Conservation (phyloP, 2,888 invertebrate genomes). For the Mayetiola destructor region DNA sequence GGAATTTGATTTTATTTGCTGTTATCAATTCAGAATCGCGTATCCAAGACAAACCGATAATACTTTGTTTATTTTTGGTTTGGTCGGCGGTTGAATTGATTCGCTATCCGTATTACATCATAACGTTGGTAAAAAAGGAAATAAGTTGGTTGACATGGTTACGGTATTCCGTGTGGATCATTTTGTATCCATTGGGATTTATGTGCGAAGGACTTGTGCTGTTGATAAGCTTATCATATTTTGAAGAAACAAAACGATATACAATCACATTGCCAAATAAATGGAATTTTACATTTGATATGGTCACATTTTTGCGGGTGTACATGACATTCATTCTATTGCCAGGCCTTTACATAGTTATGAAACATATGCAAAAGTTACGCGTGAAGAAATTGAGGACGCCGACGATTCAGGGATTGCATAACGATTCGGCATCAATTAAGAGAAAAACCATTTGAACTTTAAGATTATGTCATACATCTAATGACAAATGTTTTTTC, state of each 20-base stretch:
- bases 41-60: conserved; percentile 73
- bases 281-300: conserved; percentile 75
- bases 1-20: conserved; percentile 62
- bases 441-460: too few relatives aligned
- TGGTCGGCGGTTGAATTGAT: conserved; percentile 75
- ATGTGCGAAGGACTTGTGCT: conserved; percentile 72
- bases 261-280: conserved; percentile 65
- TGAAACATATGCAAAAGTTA: conserved; percentile 71
- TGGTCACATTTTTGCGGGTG: conserved; percentile 61
- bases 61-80: conserved; percentile 73
- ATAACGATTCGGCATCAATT: too few relatives aligned
- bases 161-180: conserved; percentile 86
- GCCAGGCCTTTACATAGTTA: conserved; percentile 61
- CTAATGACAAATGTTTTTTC: too few relatives aligned
- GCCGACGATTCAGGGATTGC: background rate
- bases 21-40: conserved; percentile 74
- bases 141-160: conserved; percentile 73
- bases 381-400: conserved; percentile 47
- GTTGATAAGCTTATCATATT: conserved; percentile 72
- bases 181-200: conserved; percentile 81
- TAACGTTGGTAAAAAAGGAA: conserved; percentile 57
- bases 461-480: too few relatives aligned
- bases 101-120: conserved; percentile 84
- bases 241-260: conserved; percentile 68
- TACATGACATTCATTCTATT: conserved; percentile 63